Evolutionary conservation across 2,113 vertebrate genomes (phyloP).

Genomic region (Periophthalmodon schlosseri): DNA sequence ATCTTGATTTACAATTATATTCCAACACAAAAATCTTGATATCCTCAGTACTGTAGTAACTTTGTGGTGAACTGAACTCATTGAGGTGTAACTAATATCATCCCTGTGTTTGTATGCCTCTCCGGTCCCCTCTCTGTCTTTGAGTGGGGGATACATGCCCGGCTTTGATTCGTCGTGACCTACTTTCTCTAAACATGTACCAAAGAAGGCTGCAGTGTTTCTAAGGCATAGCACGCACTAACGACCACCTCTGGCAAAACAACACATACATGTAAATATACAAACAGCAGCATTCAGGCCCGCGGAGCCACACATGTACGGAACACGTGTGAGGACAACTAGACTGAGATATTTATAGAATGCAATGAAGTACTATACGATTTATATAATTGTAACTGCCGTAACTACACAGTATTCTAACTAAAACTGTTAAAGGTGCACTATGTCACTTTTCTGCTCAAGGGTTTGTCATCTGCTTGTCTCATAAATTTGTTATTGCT

Average conservation of each 20-base stretch:
- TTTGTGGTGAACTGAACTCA: constrained; percentile 66
- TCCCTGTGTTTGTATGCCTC: constrained; percentile 53
- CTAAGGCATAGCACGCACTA: not conserved
- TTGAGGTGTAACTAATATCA: constrained; percentile 68
- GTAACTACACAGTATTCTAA: too few relatives aligned
- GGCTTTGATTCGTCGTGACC: constrained; percentile 74
- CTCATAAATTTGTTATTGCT: too few relatives aligned
- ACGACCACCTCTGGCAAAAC: constrained; percentile 63
- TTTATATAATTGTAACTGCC: not conserved
- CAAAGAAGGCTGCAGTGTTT: constrained; percentile 6
- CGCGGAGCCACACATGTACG: not conserved
- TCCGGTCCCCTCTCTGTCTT: constrained; percentile 50
- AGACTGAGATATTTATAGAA: not conserved
- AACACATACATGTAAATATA: constrained; percentile 28
- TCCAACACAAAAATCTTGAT: too few relatives aligned
- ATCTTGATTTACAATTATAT: too few relatives aligned
- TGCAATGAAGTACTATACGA: not conserved
- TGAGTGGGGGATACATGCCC: constrained; percentile 46
- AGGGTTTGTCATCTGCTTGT: too few relatives aligned
- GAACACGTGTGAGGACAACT: not conserved
- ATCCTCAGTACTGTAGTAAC: constrained; percentile 45
- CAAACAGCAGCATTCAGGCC: constrained; percentile 11
- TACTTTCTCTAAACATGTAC: constrained; percentile 68
- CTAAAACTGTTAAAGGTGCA: too few relatives aligned
- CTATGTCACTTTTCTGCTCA: too few relatives aligned